Evolutionary conservation across 2,113 vertebrate species (phyloP).

Genomic region (Aviceda subcristata): DNA sequence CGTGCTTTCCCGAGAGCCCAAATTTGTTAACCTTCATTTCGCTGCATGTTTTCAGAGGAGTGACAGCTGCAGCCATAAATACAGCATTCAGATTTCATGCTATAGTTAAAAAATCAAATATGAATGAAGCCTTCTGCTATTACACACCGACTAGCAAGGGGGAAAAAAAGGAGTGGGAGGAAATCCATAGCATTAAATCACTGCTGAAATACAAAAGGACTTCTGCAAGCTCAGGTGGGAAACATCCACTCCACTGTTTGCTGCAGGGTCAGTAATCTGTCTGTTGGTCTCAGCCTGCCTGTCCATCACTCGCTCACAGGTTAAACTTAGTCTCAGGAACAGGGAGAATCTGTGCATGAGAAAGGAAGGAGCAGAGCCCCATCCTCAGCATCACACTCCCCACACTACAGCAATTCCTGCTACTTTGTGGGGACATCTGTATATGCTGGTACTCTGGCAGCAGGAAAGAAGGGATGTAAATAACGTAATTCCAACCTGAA

Average conservation of each 20-base stretch:
- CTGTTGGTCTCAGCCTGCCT: not conserved
- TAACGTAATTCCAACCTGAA: not conserved
- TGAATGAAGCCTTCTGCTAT: not conserved
- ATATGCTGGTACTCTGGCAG: not conserved
- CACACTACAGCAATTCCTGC: not conserved
- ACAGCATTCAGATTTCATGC: not conserved
- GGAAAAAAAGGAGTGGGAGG: not conserved
- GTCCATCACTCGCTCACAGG: not conserved
- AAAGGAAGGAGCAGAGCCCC: not conserved
- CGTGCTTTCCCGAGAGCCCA: not conserved
- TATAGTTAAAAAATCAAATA: not conserved
- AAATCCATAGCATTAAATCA: not conserved
- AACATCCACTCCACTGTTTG: not conserved
- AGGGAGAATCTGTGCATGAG: not conserved
- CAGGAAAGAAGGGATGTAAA: not conserved
- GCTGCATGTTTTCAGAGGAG: not conserved
- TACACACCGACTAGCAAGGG: not conserved
- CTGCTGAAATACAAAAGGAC: not conserved
- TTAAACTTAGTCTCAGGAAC: not conserved
- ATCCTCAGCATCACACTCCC: not conserved
- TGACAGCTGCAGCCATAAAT: conserved; percentile 41
- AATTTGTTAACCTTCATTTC: conserved; percentile 35
- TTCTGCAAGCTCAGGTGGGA: not conserved
- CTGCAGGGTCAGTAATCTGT: not conserved
- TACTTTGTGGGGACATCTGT: not conserved